A percentile compares a stretch with the other conserved stretches of the same genome.
Conservation (phyloP, 2,888 invertebrate species). For the Fragum sueziense region DNA sequence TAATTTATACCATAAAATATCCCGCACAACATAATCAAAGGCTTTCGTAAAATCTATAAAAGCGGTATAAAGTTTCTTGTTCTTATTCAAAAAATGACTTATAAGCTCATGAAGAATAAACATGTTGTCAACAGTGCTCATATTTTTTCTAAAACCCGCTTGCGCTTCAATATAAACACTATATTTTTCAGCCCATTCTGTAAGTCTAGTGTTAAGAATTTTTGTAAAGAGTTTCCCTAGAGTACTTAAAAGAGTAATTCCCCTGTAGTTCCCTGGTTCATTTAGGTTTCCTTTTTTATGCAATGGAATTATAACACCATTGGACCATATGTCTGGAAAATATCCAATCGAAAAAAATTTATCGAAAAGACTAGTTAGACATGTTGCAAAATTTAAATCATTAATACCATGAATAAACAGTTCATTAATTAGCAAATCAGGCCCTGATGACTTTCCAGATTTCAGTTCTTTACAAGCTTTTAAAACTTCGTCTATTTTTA, state of each 20-base stretch:
- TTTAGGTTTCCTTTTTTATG: constrained; percentile 23
- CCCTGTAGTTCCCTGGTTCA: constrained; percentile 13
- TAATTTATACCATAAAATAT: constrained; percentile 11
- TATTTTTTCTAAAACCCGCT: constrained; percentile 14
- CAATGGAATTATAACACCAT: constrained; percentile 23
- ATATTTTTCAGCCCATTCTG: constrained; percentile 17
- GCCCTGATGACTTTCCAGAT: neutral
- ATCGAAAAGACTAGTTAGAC: constrained; percentile 16
- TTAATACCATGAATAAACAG: constrained; percentile 11
- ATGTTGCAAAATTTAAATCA: neutral
- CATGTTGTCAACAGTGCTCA: constrained; percentile 20
- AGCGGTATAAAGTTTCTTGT: constrained; percentile 2
- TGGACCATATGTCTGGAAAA: constrained; percentile 24
- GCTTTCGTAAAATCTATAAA: constrained; percentile 26
- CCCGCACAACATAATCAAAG: constrained; percentile 17
- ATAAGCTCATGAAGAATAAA: constrained; percentile 7
- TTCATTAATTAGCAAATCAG: constrained; percentile 11
- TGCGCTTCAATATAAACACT: constrained; percentile 13
- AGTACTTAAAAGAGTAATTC: constrained; percentile 20
- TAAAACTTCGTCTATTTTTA: neutral
- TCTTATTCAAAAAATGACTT: constrained; percentile 15
- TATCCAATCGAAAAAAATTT: constrained; percentile 4
- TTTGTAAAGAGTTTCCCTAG: constrained; percentile 18
- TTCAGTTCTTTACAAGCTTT: constrained; percentile 1
- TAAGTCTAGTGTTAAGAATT: constrained; percentile 10